Evolutionary conservation across 2,113 vertebrate species (phyloP), one percentile per base, ranked within the genome.

Genomic region (Neodon shergylaensis): DNA sequence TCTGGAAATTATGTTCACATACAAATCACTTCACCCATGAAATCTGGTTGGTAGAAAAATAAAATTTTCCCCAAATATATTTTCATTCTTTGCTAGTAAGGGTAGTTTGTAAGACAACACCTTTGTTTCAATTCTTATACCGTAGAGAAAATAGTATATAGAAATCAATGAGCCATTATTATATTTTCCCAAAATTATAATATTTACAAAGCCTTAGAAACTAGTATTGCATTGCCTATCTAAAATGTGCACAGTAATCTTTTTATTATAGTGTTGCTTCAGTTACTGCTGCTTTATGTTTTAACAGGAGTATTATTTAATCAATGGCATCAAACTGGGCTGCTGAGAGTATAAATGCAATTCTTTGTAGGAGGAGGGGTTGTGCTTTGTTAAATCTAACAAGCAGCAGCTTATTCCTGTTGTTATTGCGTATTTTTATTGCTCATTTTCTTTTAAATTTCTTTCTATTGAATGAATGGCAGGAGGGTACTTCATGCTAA

Each of bases 271-370:
- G 22, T 91, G 94, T 95, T 95, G 3, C 14, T 94, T 92, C 61
- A 91, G 17, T 33, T 95, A n/a, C 88, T 65, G 72, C 73, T 97
- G 74, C 36, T 97, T 61, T 97, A 65, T 24, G 10, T 94, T 5
- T 88, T 97, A 95, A 92, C 73, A 96, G 90, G 33, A 22, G 10
- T 95, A 95, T 97, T 98, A 98, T 97, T 98, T 91, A 97, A 96
- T 96, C 91, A 98, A 86, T 96, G 39, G 76, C 66, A 96, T 97
- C 94, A 96, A 97, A 97, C 88, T 92, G 61, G 68, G 61, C 13
- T 94, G 7, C 97, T 96, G 88, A 97, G 88, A 96, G 68, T 92
- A 28, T 95, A 97, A 96, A 42, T 82, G 9, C 36, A 78, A 89
- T 97, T 97, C 66, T 95, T 96, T 73, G 93, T 94, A 97, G 97